These are phyloP conservation scores for Sylvia atricapilla DNA, from an alignment of 2,113 vertebrate species.

Conservation along the genomic window DNA sequence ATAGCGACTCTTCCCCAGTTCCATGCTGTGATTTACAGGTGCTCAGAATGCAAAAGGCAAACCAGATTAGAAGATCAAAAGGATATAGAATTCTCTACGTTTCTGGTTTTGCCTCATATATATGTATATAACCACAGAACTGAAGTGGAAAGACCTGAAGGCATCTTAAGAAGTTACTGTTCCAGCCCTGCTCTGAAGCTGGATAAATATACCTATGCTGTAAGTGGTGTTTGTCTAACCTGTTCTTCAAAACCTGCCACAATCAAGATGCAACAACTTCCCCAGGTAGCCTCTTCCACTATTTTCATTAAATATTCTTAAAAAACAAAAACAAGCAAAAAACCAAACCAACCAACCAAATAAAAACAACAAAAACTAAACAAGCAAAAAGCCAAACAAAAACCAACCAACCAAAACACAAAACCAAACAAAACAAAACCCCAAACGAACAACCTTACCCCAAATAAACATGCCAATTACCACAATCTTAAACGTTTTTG, in stretches of 20 bases:
- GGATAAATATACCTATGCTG: background rate
- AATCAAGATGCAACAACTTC: background rate
- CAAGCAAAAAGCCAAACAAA: background rate
- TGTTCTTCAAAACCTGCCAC: conserved; percentile 22
- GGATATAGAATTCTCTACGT: accelerated
- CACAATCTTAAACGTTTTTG: background rate
- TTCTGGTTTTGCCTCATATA: conserved; percentile 8
- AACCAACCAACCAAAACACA: background rate
- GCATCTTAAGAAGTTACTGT: background rate
- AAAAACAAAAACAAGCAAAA: background rate
- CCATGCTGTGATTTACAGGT: background rate
- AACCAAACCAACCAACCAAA: background rate
- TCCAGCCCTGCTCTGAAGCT: background rate
- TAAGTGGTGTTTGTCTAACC: background rate
- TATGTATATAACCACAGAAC: background rate
- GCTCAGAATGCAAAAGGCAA: background rate
- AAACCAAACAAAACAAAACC: background rate
- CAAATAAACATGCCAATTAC: background rate
- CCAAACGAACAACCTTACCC: background rate
- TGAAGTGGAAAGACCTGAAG: background rate
- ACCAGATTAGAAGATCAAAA: conserved; percentile 18
- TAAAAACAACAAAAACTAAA: background rate
- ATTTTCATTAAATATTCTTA: background rate
- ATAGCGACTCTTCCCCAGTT: background rate
- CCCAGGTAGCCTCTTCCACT: background rate